phyloP scores from a whole-genome alignment of 2,113 vertebrate genomes.

The Symphodus melops region DNA sequence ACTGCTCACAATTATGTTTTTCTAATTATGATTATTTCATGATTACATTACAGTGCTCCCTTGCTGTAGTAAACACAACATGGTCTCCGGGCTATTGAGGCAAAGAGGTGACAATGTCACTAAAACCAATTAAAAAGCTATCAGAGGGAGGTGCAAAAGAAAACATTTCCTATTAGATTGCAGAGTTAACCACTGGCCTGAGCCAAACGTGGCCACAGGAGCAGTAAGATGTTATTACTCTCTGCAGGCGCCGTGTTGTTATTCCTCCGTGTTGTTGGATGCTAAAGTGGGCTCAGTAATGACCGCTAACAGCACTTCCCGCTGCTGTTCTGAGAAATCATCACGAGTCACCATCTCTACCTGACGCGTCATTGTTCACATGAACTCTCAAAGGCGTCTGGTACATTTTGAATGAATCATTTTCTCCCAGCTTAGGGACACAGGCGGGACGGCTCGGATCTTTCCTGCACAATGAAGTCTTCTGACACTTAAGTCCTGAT shows the following conservation, averaged over 20 bases:
- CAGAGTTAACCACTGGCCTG: constrained; percentile 66
- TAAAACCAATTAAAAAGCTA: constrained; percentile 78
- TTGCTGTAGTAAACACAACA: constrained; percentile 38
- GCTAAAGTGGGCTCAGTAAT: constrained; percentile 52
- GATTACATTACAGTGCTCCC: constrained; percentile 64
- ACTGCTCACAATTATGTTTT: constrained; percentile 67
- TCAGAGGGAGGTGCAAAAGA: constrained; percentile 56
- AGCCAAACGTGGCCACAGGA: constrained; percentile 48
- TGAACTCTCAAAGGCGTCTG: constrained; percentile 9
- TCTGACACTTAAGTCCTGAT: neutral
- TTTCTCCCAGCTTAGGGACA: neutral
- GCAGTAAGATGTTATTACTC: constrained; percentile 58
- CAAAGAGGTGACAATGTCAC: constrained; percentile 68
- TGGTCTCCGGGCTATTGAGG: constrained; percentile 44
- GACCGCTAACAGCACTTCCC: constrained; percentile 52
- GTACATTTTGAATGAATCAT: constrained; percentile 26
- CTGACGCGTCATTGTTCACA: constrained; percentile 34
- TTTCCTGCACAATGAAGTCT: neutral
- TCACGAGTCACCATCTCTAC: constrained; percentile 7
- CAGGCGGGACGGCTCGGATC: neutral
- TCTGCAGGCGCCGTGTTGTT: constrained; percentile 51
- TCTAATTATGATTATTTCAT: constrained; percentile 75
- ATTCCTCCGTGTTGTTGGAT: constrained; percentile 42
- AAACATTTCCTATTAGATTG: constrained; percentile 72
- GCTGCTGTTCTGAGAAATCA: constrained; percentile 12